Evolutionary conservation across 2,113 vertebrate species (phyloP).

Genomic region (Xiphophorus hellerii): DNA sequence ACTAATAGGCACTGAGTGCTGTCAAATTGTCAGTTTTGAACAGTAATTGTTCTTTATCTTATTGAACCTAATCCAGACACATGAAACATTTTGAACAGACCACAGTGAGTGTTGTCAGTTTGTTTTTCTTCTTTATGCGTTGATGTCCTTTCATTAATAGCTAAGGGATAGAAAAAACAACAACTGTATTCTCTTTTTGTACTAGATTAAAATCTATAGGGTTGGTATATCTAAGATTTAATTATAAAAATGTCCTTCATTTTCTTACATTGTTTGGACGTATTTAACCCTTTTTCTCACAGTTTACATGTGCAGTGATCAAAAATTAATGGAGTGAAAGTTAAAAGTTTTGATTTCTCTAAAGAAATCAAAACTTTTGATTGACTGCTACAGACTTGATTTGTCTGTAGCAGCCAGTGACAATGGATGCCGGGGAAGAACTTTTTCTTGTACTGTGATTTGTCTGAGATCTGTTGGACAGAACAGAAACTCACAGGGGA

Average conservation of each 20-base stretch:
- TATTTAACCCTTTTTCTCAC: constrained; percentile 12
- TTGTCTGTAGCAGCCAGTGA: constrained; percentile 10
- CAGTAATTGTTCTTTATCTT: constrained; percentile 21
- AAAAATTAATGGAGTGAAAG: constrained; percentile 44
- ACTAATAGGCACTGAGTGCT: constrained; percentile 25
- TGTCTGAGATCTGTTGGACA: constrained; percentile 40
- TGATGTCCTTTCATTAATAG: constrained; percentile 33
- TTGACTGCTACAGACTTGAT: too few relatives aligned
- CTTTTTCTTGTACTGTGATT: constrained; percentile 6
- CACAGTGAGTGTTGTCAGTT: constrained; percentile 9
- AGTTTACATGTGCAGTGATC: constrained; percentile 22
- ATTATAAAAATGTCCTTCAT: constrained; percentile 26
- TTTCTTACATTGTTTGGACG: background rate
- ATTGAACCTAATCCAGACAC: constrained; percentile 19
- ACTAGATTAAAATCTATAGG: background rate
- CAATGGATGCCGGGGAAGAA: constrained; percentile 24
- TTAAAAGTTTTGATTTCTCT: constrained; percentile 29
- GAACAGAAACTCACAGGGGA: constrained; percentile 29
- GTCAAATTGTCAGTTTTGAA: constrained; percentile 23
- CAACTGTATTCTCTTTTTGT: background rate
- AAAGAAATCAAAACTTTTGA: background rate
- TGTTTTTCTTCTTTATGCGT: background rate
- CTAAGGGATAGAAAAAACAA: background rate
- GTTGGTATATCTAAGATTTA: constrained; percentile 11
- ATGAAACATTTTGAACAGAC: constrained; percentile 10